Evolutionary conservation across 2,113 vertebrate genomes (phyloP).

Genomic region (Thalassoma bifasciatum): DNA sequence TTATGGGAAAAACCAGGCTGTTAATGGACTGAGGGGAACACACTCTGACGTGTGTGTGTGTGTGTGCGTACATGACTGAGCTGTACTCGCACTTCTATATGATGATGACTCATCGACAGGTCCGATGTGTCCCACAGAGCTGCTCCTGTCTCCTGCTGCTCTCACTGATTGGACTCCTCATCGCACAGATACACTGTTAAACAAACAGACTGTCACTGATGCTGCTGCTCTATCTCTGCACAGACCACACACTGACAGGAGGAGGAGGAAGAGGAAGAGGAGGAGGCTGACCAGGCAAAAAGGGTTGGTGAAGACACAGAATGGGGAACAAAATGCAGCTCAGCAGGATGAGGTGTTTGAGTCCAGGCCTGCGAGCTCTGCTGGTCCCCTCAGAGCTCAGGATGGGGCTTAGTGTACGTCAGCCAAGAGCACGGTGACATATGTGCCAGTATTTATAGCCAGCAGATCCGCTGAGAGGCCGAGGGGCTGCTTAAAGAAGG

Average conservation of each 20-base stretch:
- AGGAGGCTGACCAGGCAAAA: neutral
- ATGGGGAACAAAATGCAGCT: neutral
- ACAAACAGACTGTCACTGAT: conserved; percentile 27
- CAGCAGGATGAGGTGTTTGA: neutral
- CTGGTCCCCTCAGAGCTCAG: conserved; percentile 46
- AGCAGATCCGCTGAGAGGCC: conserved; percentile 67
- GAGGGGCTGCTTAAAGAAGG: conserved; percentile 66
- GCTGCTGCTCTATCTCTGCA: conserved; percentile 3
- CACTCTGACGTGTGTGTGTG: conserved; percentile 6
- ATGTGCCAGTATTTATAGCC: conserved; percentile 79
- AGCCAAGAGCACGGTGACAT: conserved; percentile 66
- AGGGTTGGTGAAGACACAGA: conserved; percentile 3
- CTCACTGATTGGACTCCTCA: conserved; percentile 16
- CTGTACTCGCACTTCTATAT: conserved; percentile 5
- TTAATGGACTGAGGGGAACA: neutral
- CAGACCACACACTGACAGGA: neutral
- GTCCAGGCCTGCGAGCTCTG: conserved; percentile 9
- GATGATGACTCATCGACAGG: conserved; percentile 45
- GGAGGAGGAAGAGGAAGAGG: neutral
- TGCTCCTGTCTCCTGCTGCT: conserved; percentile 26
- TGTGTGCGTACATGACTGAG: neutral
- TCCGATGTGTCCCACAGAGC: conserved; percentile 14
- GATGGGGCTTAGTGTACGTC: conserved; percentile 58
- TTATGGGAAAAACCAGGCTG: neutral
- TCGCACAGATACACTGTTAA: conserved; percentile 15